Evolutionary conservation across 2,797 vertebrate species (phyloP).

Genomic region (Microcaecilia unicolor): DNA sequence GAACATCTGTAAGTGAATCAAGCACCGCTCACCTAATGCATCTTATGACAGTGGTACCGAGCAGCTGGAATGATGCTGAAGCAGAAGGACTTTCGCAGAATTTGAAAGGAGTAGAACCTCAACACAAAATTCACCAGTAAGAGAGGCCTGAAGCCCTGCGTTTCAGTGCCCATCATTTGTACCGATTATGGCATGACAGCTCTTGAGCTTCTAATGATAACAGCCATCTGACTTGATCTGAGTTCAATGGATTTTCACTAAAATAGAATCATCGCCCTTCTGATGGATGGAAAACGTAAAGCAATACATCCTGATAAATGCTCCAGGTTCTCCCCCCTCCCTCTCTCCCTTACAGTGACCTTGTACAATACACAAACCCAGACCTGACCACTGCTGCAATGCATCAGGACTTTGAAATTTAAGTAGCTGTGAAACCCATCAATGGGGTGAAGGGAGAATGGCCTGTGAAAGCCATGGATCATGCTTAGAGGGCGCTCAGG

Average conservation of each 20-base stretch:
- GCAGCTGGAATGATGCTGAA: conserved; percentile 12
- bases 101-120: conserved; percentile 48
- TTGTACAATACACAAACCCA: conserved; percentile 61
- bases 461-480: conserved; percentile 60
- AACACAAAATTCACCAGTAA: conserved; percentile 26
- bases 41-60: background rate
- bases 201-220: conserved; percentile 71
- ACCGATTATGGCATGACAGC: conserved; percentile 66
- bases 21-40: conserved; percentile 5
- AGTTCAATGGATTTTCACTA: conserved; percentile 73
- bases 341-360: conserved; percentile 58
- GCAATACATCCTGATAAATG: conserved; percentile 77
- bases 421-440: conserved; percentile 62
- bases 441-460: conserved; percentile 64
- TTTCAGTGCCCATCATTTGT: conserved; percentile 59
- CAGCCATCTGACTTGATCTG: conserved; percentile 75
- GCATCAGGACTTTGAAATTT: conserved; percentile 56
- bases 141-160: conserved; percentile 30
- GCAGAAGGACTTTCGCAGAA: conserved; percentile 44
- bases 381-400: conserved; percentile 47
- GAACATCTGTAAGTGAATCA: background rate
- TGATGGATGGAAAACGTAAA: conserved; percentile 78
- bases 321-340: conserved; percentile 39
- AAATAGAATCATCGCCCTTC: conserved; percentile 71
- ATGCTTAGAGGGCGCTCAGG: conserved; percentile 57